phyloP scores from a whole-genome alignment of 2,113 vertebrate species.

The Nannospalax galili region DNA sequence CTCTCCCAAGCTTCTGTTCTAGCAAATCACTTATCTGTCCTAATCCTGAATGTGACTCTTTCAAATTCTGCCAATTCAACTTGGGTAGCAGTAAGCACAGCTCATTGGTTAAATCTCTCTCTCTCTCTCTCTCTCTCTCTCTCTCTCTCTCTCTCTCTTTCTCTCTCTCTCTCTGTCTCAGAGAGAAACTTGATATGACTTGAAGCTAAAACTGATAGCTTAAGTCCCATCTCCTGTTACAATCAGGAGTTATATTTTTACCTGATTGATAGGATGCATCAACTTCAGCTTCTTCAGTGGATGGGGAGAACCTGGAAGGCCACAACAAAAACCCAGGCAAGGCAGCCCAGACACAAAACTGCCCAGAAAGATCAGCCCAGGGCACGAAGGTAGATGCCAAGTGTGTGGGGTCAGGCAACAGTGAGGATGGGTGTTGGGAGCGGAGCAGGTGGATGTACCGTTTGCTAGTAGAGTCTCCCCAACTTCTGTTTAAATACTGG shows the following conservation, averaged over 20 bases:
- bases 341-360: neutral
- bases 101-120: conserved; percentile 62
- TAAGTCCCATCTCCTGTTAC: conserved; percentile 56
- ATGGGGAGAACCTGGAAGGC: neutral
- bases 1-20: conserved; percentile 53
- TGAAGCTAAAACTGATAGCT: conserved; percentile 43
- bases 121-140: no score
- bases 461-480: neutral
- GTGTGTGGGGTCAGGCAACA: neutral
- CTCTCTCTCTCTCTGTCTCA: no score
- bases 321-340: neutral
- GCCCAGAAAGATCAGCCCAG: neutral
- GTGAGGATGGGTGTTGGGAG: neutral
- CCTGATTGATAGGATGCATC: conserved; percentile 42
- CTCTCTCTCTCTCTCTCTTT: no score
- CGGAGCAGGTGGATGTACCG: neutral
- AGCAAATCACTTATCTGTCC: neutral
- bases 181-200: conserved; percentile 49
- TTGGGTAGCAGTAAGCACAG: conserved; percentile 60
- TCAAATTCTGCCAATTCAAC: conserved; percentile 69
- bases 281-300: neutral
- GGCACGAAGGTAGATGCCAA: neutral
- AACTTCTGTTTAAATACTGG: neutral
- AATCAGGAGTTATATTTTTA: conserved; percentile 61
- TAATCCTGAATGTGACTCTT: neutral